A percentile compares a stretch with the other conserved stretches of the same genome.
These are phyloP conservation scores for Diachasma alloeum DNA, from an alignment of 1,140 invertebrate species.

Conservation along the genomic window DNA sequence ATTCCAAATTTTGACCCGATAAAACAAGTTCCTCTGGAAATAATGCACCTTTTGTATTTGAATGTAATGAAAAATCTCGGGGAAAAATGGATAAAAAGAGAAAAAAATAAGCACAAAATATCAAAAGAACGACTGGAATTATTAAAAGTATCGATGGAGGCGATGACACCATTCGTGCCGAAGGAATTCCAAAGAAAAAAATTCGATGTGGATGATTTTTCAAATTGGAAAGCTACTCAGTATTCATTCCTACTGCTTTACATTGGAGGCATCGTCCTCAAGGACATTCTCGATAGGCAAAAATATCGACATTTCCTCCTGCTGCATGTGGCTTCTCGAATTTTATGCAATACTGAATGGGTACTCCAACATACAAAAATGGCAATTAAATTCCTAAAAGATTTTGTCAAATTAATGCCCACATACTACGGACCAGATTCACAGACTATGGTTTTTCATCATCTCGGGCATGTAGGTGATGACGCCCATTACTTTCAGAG, in stretches of 20 bases:
- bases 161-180: not conserved
- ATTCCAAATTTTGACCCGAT: not conserved
- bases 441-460: no score
- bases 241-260: constrained; percentile 19
- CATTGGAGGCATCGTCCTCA: not conserved
- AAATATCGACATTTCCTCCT: constrained; percentile 15
- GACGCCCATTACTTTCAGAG: no score
- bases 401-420: no score
- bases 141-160: not conserved
- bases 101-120: not conserved
- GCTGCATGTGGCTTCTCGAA: constrained; percentile 2
- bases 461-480: no score
- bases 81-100: not conserved
- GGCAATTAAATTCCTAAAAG: no score
- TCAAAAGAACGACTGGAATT: not conserved
- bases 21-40: not conserved
- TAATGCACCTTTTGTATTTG: no score
- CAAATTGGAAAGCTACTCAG: constrained; percentile 18
- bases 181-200: constrained; percentile 22
- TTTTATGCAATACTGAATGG: not conserved
- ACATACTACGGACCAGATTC: no score
- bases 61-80: not conserved
- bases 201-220: no score
- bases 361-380: not conserved
- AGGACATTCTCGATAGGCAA: not conserved